Evolutionary conservation across 2,797 vertebrate genomes (phyloP).

Genomic region (Chelon labrosus): DNA sequence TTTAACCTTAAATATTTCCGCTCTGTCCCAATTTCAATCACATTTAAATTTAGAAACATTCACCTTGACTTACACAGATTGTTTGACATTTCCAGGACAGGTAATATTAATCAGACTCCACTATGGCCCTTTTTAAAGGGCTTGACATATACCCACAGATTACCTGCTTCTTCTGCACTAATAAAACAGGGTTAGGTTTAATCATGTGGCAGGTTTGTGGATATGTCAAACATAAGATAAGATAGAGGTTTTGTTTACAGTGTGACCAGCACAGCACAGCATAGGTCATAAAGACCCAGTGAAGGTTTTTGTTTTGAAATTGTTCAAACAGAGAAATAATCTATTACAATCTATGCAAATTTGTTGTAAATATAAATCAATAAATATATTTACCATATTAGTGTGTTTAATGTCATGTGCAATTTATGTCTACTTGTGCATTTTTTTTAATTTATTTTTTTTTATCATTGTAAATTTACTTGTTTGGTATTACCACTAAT

Average conservation of each 20-base stretch:
- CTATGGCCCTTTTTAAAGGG: neutral
- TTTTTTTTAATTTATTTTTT: too few relatives aligned
- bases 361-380: neutral
- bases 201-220: neutral
- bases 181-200: neutral
- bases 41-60: too few relatives aligned
- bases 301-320: conserved; percentile 47
- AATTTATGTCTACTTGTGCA: neutral
- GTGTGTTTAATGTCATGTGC: neutral
- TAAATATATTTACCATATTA: neutral
- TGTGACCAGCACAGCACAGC: conserved; percentile 21
- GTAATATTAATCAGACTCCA: too few relatives aligned
- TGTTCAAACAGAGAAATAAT: conserved; percentile 43
- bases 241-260: conserved; percentile 46
- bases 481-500: neutral
- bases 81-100: too few relatives aligned
- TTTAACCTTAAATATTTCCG: too few relatives aligned
- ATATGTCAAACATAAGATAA: conserved; percentile 44
- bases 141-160: neutral
- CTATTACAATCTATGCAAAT: neutral
- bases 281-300: conserved; percentile 58
- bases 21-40: too few relatives aligned
- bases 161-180: neutral
- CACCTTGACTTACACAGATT: too few relatives aligned
- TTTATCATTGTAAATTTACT: neutral